Conservation (phyloP, 2,797 vertebrate genomes). For the Pantherophis vulpinus region DNA sequence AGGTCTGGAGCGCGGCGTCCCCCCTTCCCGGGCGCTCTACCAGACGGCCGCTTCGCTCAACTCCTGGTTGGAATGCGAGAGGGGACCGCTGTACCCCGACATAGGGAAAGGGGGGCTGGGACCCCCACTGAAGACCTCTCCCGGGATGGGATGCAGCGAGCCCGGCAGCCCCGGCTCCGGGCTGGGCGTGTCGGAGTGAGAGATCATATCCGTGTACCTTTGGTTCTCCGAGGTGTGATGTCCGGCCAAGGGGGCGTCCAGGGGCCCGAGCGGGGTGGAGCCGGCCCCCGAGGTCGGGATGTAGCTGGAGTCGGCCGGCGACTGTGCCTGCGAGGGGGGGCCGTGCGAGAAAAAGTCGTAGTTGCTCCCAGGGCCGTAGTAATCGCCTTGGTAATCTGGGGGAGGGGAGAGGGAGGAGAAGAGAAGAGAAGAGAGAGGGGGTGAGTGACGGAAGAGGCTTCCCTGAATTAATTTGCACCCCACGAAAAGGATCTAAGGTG, state of each 20-base stretch:
- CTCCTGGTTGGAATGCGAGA: conserved; percentile 91
- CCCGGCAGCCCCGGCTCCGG: conserved; percentile 89
- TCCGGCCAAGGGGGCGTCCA: conserved; percentile 84
- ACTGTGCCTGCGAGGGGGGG: conserved; percentile 92
- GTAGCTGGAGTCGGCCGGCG: conserved; percentile 91
- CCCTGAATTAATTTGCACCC: neutral
- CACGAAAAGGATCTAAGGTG: no score
- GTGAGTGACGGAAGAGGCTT: neutral
- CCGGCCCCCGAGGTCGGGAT: conserved; percentile 86
- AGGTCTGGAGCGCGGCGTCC: neutral
- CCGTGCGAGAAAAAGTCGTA: conserved; percentile 94
- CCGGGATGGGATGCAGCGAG: conserved; percentile 87
- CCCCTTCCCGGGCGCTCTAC: conserved; percentile 70
- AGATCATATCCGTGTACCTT: conserved; percentile 98
- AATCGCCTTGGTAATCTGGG: conserved; percentile 92
- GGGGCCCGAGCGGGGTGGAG: conserved; percentile 78
- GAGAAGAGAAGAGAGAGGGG: rapidly evolving
- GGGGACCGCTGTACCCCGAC: conserved; percentile 89
- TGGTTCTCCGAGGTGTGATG: conserved; percentile 93
- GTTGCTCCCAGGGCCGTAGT: conserved; percentile 87
- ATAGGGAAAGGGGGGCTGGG: conserved; percentile 94
- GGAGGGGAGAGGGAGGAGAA: rapidly evolving
- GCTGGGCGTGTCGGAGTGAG: conserved; percentile 92
- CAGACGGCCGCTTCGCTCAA: conserved; percentile 91
- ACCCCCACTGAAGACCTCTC: conserved; percentile 89